Percentiles rank a stretch among this genome's conserved stretches.
Conservation (phyloP, 2,113 vertebrate species). For the Syrrhaptes paradoxus region DNA sequence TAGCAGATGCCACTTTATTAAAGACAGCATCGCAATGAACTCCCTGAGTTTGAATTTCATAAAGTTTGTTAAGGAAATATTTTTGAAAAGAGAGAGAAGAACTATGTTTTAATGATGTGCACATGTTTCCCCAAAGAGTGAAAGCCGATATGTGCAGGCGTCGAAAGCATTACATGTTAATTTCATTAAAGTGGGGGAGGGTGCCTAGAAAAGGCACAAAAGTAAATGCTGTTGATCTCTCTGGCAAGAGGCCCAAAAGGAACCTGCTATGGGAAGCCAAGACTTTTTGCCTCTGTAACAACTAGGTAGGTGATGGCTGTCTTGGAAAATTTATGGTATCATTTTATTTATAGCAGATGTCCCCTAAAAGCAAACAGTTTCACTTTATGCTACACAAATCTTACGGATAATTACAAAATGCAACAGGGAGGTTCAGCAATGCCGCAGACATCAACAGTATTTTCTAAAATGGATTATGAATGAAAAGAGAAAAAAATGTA, state of each 20-base stretch:
- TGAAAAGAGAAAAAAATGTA: slow-evolving; percentile 4
- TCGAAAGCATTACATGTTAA: slow-evolving; percentile 72
- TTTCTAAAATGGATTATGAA: slow-evolving; percentile 67
- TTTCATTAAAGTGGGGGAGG: slow-evolving; percentile 64
- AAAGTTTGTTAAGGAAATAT: slow-evolving; percentile 62
- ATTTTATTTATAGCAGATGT: slow-evolving; percentile 79
- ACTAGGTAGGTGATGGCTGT: slow-evolving; percentile 7
- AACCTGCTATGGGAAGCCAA: slow-evolving; percentile 46
- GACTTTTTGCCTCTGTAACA: slow-evolving; percentile 32
- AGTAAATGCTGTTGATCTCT: slow-evolving; percentile 60
- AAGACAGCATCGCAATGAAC: slow-evolving; percentile 46
- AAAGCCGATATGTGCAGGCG: slow-evolving; percentile 67
- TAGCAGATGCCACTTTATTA: slow-evolving; percentile 58
- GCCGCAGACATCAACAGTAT: slow-evolving; percentile 48
- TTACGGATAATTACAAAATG: slow-evolving; percentile 65
- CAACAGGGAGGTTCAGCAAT: slow-evolving; percentile 45
- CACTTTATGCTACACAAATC: slow-evolving; percentile 67
- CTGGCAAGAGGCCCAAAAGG: slow-evolving; percentile 50
- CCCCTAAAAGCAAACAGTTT: slow-evolving; percentile 69
- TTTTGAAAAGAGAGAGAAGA: slow-evolving; percentile 57
- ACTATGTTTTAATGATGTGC: slow-evolving; percentile 74
- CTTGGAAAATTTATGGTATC: slow-evolving; percentile 70
- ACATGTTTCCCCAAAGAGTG: slow-evolving; percentile 66
- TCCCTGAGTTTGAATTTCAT: slow-evolving; percentile 57
- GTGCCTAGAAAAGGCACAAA: slow-evolving; percentile 30